Percentiles rank a stretch among this genome's conserved stretches.
These are phyloP conservation scores for Thoracochromis brauschi DNA, from an alignment of 2,113 vertebrate species.

Conservation along the genomic window DNA sequence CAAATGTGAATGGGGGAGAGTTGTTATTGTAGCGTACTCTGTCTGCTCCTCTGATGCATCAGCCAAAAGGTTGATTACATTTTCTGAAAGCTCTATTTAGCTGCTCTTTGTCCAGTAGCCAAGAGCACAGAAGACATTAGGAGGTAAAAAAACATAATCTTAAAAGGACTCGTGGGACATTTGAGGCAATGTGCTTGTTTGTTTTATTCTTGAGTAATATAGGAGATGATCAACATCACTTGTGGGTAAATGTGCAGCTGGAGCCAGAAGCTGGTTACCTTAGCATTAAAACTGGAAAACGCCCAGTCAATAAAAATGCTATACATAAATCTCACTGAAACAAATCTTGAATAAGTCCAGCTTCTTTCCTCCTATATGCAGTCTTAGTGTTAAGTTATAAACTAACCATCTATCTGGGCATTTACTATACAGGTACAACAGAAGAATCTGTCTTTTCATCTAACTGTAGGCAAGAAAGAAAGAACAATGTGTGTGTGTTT, in stretches of 20 bases:
- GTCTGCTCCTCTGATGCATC: neutral
- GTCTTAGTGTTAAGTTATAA: neutral
- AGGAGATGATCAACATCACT: neutral
- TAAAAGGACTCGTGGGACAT: neutral
- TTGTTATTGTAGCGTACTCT: neutral
- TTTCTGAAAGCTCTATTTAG: neutral
- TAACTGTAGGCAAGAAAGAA: neutral
- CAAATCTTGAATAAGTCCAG: neutral
- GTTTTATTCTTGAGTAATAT: neutral
- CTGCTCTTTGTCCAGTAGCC: neutral
- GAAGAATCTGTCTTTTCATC: neutral
- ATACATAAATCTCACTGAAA: neutral
- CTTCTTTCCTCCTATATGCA: neutral
- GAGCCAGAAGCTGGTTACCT: neutral
- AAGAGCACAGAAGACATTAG: neutral
- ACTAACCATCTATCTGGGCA: neutral
- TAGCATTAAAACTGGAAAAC: neutral
- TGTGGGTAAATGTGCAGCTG: neutral
- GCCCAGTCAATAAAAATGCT: neutral
- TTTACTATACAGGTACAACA: neutral
- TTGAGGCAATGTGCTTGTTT: neutral
- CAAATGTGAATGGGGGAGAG: neutral
- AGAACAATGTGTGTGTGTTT: neutral
- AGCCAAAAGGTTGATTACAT: slow-evolving; percentile 3
- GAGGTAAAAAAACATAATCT: neutral